Evolutionary conservation across 2,888 invertebrate species (phyloP), one percentile per base, ranked within the genome.

Genomic region (Coecobrya sp.): DNA sequence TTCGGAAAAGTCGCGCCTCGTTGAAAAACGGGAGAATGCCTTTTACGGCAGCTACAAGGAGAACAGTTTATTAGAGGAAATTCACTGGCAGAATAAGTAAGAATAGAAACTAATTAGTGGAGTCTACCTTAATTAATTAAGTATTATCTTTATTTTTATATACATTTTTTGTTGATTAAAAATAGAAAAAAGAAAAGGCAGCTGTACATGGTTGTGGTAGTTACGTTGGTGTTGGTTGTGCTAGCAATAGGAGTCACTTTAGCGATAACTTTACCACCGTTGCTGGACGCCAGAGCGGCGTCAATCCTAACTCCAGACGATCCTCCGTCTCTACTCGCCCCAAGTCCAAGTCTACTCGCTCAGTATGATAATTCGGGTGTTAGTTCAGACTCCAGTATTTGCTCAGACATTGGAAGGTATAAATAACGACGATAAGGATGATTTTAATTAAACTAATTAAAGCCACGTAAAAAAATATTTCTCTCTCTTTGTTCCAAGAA

Each of bases 21-120:
- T 94, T 49, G 95, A 95, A 22, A 95, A 94, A 86, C 84, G 93
- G 86, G 94, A 94, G 25, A 94, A 94, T 85, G 94, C 95, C 8
- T 95, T 95, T 92, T 95, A 95, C 86, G 95, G 95, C 30, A 94
- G 94, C 70, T 95, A 94, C 92, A 94, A 95, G 73, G 95, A 95
- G 45, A 93, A 93, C 25, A 94, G 88, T 52, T 81, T 92, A 11
- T 81, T 93, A 27, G 95, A 95, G 68, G 94, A 95, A 88, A 93
- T 94, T 68, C 94, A 95, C 45, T 95, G 95, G 95, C 94, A 95
- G 70, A 95, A 94, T 73, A 94, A 87, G 95, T 94, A 94, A 65
- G 76, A 1, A 22, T 22, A n/a, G 16, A 62, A 86, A 42, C 11
- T 52, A 36, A 49, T 73, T 19, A 45, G 30, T 1, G 30, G 30